A percentile compares a stretch with the other conserved stretches of the same genome.
phyloP scores from a whole-genome alignment of 2,888 invertebrate genomes.

The Lymantria dispar region DNA sequence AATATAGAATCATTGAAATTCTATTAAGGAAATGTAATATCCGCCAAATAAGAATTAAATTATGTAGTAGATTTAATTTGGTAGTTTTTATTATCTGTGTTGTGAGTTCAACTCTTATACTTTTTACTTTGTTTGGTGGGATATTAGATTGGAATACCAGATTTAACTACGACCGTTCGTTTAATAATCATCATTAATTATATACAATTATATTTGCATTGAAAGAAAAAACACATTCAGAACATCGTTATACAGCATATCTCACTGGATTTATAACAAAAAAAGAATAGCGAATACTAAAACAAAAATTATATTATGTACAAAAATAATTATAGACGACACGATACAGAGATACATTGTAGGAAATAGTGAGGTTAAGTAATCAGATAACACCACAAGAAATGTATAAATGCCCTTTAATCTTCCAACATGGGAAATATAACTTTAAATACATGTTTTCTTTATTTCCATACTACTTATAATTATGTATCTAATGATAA shows the following conservation, averaged over 20 bases:
- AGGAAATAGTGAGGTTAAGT: conserved; percentile 59
- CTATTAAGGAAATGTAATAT: no score
- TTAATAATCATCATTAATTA: background rate
- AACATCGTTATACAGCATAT: conserved; percentile 20
- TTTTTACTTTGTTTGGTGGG: background rate
- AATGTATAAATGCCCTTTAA: conserved; percentile 74
- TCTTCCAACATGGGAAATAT: conserved; percentile 57
- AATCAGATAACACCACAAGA: conserved; percentile 55
- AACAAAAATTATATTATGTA: conserved; percentile 44
- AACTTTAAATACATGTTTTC: conserved; percentile 67
- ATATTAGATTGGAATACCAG: background rate
- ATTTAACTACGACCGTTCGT: background rate
- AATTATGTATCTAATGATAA: conserved; percentile 71
- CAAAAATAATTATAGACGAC: conserved; percentile 54
- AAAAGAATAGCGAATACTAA: conserved; percentile 30
- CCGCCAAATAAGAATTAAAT: no score
- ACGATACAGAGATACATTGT: conserved; percentile 59
- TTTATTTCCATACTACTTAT: conserved; percentile 66
- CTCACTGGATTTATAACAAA: conserved; percentile 61
- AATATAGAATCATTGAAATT: no score
- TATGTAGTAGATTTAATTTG: no score
- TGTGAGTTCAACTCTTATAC: background rate
- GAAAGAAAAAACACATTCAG: background rate
- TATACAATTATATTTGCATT: background rate
- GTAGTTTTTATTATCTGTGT: no score